Conservation (phyloP, 2,113 vertebrate genomes). For the Boulengeromyrus knoepffleri region DNA sequence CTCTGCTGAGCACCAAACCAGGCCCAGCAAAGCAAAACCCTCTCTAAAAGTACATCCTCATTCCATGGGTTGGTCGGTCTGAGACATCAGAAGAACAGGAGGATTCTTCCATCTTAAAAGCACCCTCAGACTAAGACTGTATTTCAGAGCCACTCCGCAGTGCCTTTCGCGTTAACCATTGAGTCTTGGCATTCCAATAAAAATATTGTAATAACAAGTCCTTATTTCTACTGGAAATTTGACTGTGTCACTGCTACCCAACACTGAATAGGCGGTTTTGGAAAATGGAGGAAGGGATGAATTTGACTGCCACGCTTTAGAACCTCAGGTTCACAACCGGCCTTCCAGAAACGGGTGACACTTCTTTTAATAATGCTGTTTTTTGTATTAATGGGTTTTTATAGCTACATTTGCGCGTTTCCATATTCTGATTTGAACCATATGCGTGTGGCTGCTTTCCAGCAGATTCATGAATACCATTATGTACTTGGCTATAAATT, state of each 20-base stretch:
- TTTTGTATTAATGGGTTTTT: constrained; percentile 11
- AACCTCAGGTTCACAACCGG: neutral
- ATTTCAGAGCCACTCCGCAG: constrained; percentile 21
- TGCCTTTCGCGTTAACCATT: constrained; percentile 29
- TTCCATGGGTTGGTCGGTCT: neutral
- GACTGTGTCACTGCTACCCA: neutral
- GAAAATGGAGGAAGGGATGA: neutral
- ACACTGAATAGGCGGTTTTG: neutral
- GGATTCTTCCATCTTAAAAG: constrained; percentile 3
- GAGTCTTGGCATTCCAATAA: constrained; percentile 31
- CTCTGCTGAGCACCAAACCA: neutral
- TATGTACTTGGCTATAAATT: neutral
- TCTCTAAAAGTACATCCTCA: neutral
- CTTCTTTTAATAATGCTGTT: constrained; percentile 1
- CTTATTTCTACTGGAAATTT: constrained; percentile 26
- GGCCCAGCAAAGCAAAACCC: neutral
- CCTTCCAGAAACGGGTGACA: neutral
- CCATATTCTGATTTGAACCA: constrained; percentile 19
- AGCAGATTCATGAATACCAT: neutral
- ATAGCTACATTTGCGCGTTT: neutral
- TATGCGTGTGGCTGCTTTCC: constrained; percentile 8
- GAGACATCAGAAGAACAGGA: neutral
- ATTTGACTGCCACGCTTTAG: neutral
- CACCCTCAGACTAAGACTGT: constrained; percentile 19
- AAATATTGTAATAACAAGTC: constrained; percentile 29